A percentile compares a stretch with the other conserved stretches of the same genome.
phyloP scores from a whole-genome alignment of 92 coral and sea anemone genomes.

The Porites lobata region DNA sequence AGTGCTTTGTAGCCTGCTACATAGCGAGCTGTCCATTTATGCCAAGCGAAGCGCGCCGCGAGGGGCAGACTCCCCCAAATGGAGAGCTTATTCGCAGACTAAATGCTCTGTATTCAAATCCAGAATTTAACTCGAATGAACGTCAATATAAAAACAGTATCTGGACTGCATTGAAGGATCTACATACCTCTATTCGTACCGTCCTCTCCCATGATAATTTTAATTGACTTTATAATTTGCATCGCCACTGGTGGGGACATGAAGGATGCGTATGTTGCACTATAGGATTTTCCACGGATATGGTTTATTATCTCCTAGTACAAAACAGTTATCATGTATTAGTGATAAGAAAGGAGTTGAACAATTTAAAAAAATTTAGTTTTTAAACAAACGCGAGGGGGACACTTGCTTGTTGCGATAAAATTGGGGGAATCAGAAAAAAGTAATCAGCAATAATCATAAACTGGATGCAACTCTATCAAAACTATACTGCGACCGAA shows the following conservation, averaged over 20 bases:
- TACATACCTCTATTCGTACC: slow-evolving; percentile 90
- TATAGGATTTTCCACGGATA: slow-evolving; percentile 91
- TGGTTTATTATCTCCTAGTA: slow-evolving; percentile 87
- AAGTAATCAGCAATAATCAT: too few relatives aligned
- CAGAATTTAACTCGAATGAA: too few relatives aligned
- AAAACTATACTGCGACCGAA: too few relatives aligned
- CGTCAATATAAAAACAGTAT: too few relatives aligned
- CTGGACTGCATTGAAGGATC: background rate
- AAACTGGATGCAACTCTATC: too few relatives aligned
- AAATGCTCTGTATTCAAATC: too few relatives aligned
- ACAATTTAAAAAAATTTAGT: background rate
- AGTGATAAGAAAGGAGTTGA: background rate
- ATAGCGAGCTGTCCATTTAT: too few relatives aligned
- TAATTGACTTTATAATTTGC: slow-evolving; percentile 89
- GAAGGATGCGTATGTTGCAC: slow-evolving; percentile 96
- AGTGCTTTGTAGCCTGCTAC: too few relatives aligned
- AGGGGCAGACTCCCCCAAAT: too few relatives aligned
- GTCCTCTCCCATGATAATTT: slow-evolving; percentile 93
- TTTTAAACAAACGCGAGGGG: too few relatives aligned
- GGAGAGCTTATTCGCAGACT: too few relatives aligned
- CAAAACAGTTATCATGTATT: background rate
- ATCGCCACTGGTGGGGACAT: slow-evolving; percentile 94
- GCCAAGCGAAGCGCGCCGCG: too few relatives aligned
- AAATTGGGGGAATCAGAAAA: background rate
- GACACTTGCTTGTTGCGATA: background rate